Conservation (phyloP, 1,140 invertebrate genomes). For the Diorhabda sublineata region DNA sequence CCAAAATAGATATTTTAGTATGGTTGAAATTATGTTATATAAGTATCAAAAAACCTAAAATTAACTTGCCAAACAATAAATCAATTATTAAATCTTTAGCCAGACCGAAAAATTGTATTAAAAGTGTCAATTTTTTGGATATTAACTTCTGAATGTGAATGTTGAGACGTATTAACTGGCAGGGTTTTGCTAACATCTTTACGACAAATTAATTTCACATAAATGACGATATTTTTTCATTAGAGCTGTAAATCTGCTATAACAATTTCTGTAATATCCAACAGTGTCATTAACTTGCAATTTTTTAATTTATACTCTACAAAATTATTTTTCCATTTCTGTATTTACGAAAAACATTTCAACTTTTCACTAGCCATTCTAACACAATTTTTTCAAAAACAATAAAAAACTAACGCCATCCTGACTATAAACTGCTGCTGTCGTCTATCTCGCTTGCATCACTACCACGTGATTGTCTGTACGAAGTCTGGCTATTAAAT, state of each 20-base stretch:
- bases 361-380: background rate
- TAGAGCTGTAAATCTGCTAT: constrained; percentile 22
- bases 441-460: too few relatives aligned
- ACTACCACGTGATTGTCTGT: too few relatives aligned
- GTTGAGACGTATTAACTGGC: background rate
- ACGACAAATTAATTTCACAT: constrained; percentile 11
- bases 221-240: constrained; percentile 18
- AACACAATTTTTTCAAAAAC: too few relatives aligned
- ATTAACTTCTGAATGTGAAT: constrained; percentile 19
- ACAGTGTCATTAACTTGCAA: constrained; percentile 22
- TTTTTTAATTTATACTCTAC: constrained; percentile 14
- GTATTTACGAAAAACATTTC: constrained; percentile 9
- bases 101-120: too few relatives aligned
- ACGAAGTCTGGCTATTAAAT: too few relatives aligned
- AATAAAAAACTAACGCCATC: too few relatives aligned
- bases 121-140: constrained; percentile 10
- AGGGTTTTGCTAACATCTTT: constrained; percentile 11
- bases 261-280: constrained; percentile 22
- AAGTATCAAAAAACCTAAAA: too few relatives aligned
- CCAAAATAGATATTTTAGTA: too few relatives aligned
- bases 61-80: too few relatives aligned
- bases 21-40: too few relatives aligned
- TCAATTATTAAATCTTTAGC: too few relatives aligned
- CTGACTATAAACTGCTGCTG: too few relatives aligned
- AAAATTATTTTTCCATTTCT: constrained; percentile 18